Evolutionary conservation across 2,888 invertebrate species (phyloP).

Genomic region (Lithophane leautieri): DNA sequence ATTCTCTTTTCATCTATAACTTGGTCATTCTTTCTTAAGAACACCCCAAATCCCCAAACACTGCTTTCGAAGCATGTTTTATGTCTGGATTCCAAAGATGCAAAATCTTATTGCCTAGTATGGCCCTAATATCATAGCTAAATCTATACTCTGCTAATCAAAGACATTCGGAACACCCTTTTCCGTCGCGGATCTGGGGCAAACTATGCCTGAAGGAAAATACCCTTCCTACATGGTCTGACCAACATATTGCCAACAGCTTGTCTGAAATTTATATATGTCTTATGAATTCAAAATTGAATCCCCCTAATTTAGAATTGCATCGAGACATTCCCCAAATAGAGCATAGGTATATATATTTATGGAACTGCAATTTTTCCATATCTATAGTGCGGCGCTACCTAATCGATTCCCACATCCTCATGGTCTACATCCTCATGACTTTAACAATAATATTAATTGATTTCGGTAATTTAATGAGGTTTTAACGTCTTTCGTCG

Average conservation of each 20-base stretch:
- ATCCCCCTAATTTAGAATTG: neutral
- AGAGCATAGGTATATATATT: neutral
- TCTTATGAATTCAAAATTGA: slow-evolving; percentile 5
- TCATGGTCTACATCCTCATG: slow-evolving; percentile 10
- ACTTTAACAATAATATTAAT: slow-evolving; percentile 19
- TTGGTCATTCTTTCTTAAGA: neutral
- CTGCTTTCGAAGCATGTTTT: neutral
- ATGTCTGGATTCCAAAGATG: neutral
- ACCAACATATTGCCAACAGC: neutral
- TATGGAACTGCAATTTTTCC: slow-evolving; percentile 4
- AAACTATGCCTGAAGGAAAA: neutral
- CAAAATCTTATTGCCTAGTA: neutral
- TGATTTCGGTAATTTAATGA: slow-evolving; percentile 22
- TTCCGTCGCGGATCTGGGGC: neutral
- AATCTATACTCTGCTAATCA: neutral
- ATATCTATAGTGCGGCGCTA: neutral
- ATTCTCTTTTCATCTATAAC: neutral
- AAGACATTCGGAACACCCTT: neutral
- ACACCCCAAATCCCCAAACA: neutral
- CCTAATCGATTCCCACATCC: slow-evolving; percentile 8
- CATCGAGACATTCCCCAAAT: no score
- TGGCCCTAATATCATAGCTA: neutral
- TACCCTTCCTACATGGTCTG: neutral
- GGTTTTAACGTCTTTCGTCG: slow-evolving; percentile 45
- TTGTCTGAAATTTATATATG: neutral